A percentile compares a stretch with the other conserved stretches of the same genome.
These are phyloP conservation scores for Narcine bancroftii DNA, from an alignment of 2,113 vertebrate species.

Conservation along the genomic window DNA sequence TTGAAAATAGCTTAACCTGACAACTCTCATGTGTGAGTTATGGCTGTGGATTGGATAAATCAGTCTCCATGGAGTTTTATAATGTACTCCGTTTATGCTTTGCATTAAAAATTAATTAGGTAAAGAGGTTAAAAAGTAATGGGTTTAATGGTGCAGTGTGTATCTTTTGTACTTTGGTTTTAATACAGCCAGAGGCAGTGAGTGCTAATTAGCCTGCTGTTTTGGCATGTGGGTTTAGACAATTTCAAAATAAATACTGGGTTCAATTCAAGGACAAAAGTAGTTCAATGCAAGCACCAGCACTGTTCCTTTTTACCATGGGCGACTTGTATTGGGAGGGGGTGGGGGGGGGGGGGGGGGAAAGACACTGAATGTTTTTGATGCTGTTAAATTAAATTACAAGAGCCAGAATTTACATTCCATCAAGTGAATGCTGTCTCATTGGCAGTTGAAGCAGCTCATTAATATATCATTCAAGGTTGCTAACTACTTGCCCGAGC, in stretches of 20 bases:
- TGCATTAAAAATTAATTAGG: constrained; percentile 34
- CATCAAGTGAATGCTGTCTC: neutral
- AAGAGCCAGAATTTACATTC: neutral
- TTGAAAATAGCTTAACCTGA: neutral
- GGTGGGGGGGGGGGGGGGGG: too few species aligned
- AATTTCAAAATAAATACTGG: constrained; percentile 7
- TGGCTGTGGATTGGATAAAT: neutral
- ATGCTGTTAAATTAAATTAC: neutral
- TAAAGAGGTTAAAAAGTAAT: constrained; percentile 27
- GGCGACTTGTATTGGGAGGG: neutral
- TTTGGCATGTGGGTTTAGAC: neutral
- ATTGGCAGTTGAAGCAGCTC: neutral
- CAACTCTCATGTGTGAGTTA: neutral
- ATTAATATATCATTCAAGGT: neutral
- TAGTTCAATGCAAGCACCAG: neutral
- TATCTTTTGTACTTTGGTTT: constrained; percentile 14
- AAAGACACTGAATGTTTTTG: neutral
- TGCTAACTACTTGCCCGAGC: neutral
- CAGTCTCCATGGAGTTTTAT: neutral
- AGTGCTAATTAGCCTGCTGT: constrained; percentile 1
- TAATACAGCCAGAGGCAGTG: neutral
- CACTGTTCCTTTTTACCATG: neutral
- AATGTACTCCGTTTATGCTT: neutral
- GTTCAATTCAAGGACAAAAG: constrained; percentile 2
- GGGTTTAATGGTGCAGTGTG: constrained; percentile 9